Evolutionary conservation across 2,113 vertebrate species (phyloP).

Genomic region (Chaetops frenatus): DNA sequence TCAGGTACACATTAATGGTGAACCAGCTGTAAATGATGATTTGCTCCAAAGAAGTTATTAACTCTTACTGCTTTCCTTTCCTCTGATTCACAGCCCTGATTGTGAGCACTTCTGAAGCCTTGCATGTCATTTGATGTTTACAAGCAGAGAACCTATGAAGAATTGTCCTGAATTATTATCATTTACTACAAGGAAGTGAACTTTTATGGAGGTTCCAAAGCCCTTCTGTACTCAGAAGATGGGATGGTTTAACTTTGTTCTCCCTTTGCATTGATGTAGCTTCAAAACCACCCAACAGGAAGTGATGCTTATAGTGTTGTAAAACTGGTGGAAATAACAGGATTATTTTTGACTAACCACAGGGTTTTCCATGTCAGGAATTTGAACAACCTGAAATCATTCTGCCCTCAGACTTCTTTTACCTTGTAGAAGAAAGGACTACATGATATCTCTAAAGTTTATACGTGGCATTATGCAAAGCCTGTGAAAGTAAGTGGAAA

Average conservation of each 20-base stretch:
- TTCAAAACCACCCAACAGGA: not conserved
- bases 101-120: not conserved
- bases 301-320: slow-evolving; percentile 12
- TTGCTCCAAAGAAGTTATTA: not conserved
- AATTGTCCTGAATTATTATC: not conserved
- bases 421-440: not conserved
- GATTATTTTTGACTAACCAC: slow-evolving; percentile 40
- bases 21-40: not conserved
- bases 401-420: not conserved
- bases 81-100: not conserved
- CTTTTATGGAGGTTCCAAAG: not conserved
- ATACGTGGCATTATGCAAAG: not conserved
- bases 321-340: slow-evolving; percentile 49
- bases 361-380: not conserved
- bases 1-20: not conserved
- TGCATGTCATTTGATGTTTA: not conserved
- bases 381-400: not conserved
- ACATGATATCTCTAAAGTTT: not conserved
- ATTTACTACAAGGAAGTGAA: not conserved
- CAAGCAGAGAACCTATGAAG: not conserved
- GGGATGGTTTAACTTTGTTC: slow-evolving; percentile 6
- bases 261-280: not conserved
- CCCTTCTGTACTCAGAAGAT: not conserved
- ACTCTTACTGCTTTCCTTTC: not conserved
- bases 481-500: not conserved